Conservation (phyloP, 2,113 vertebrate genomes). For the Pelusios castaneus region DNA sequence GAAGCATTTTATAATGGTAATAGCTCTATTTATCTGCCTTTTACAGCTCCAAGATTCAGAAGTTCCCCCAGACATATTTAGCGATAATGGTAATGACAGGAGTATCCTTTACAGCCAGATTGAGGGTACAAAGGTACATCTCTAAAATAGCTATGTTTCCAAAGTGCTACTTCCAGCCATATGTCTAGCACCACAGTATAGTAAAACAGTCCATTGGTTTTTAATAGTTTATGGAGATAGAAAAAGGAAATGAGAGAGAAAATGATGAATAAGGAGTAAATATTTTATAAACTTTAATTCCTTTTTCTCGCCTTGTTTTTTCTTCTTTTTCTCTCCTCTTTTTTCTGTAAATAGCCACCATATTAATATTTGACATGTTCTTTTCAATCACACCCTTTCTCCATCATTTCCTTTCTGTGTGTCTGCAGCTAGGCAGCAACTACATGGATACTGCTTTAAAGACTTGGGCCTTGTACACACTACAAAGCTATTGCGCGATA, state of each 20-base stretch:
- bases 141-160: neutral
- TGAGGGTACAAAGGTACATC: neutral
- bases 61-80: neutral
- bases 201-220: neutral
- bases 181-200: neutral
- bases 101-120: neutral
- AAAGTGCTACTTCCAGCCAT: neutral
- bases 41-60: neutral
- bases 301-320: neutral
- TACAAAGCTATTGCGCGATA: too few species aligned
- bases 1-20: neutral
- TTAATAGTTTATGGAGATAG: neutral
- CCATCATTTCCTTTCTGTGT: neutral
- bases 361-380: neutral
- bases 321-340: neutral
- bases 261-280: neutral
- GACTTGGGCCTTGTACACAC: too few species aligned
- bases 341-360: neutral
- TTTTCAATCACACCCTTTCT: rapidly evolving
- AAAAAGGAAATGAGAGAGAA: neutral
- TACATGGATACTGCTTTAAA: neutral
- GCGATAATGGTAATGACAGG: neutral
- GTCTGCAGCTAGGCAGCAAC: neutral
- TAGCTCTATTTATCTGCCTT: neutral
- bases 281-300: neutral